phyloP scores from a whole-genome alignment of 2,113 vertebrate species.

The Nibea coibor region DNA sequence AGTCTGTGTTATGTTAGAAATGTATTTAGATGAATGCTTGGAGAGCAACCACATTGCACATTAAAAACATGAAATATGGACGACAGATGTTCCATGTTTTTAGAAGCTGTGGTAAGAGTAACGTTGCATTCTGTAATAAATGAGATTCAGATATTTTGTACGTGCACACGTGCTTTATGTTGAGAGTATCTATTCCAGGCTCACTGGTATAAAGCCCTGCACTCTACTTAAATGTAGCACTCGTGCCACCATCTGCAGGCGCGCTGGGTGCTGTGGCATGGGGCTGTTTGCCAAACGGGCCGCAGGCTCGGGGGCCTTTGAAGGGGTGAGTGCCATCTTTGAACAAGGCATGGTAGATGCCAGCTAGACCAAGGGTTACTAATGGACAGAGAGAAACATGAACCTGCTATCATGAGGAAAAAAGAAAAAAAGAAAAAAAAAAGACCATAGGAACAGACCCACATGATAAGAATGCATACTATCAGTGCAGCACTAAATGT shows the following conservation, averaged over 20 bases:
- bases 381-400: slow-evolving; percentile 68
- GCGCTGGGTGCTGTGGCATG: slow-evolving; percentile 90
- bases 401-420: slow-evolving; percentile 61
- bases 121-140: neutral
- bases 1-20: neutral
- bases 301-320: slow-evolving; percentile 99
- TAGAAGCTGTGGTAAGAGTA: slow-evolving; percentile 21
- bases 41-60: neutral
- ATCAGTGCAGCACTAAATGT: slow-evolving; percentile 29
- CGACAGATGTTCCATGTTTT: slow-evolving; percentile 11
- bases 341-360: slow-evolving; percentile 91
- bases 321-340: slow-evolving; percentile 99
- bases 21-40: neutral
- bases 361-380: slow-evolving; percentile 67
- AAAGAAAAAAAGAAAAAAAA: slow-evolving; percentile 12
- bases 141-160: neutral
- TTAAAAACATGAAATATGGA: slow-evolving; percentile 18
- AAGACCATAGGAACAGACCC: slow-evolving; percentile 42
- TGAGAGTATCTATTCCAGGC: neutral
- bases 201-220: slow-evolving; percentile 23
- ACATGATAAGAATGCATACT: slow-evolving; percentile 56
- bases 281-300: slow-evolving; percentile 97
- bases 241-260: slow-evolving; percentile 86
- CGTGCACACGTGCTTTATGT: neutral
- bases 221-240: slow-evolving; percentile 54